Percentiles rank a stretch among this genome's conserved stretches.
Evolutionary conservation across 2,888 invertebrate species (phyloP).

Genomic region (Meiosimyza decipiens): DNA sequence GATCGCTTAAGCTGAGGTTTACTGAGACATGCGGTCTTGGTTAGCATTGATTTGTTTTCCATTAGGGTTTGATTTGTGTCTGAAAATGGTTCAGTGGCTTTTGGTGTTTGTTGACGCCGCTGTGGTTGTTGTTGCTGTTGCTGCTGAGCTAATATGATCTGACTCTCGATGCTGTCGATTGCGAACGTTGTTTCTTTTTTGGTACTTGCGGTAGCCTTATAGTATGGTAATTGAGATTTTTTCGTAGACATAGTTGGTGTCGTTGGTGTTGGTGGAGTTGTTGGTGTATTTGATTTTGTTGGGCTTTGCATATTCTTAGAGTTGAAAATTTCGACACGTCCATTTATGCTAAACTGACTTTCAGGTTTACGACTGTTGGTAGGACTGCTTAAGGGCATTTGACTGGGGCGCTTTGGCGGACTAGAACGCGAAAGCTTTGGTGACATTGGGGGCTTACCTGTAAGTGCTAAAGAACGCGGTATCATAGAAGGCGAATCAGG

Average conservation of each 20-base stretch:
- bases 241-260: conserved; percentile 42
- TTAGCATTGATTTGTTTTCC: conserved; percentile 37
- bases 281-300: conserved; percentile 12
- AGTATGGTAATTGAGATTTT: conserved; percentile 46
- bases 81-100: conserved; percentile 37
- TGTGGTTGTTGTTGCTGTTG: conserved; percentile 32
- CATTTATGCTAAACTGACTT: conserved; percentile 59
- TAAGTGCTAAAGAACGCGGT: conserved; percentile 51
- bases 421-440: conserved; percentile 39
- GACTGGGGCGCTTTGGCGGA: conserved; percentile 6
- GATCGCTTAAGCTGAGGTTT: conserved; percentile 38
- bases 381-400: conserved; percentile 41
- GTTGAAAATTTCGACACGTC: conserved; percentile 63
- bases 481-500: conserved; percentile 49
- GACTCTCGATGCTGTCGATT: conserved; percentile 30
- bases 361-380: conserved; percentile 43
- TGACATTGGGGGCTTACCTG: conserved; percentile 51
- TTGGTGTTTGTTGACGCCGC: conserved; percentile 30
- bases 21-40: conserved; percentile 37
- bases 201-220: conserved; percentile 17
- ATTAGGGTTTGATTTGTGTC: conserved; percentile 34
- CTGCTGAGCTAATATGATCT: conserved; percentile 35
- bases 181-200: conserved; percentile 14
- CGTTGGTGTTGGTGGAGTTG: conserved; percentile 52
- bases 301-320: conserved; percentile 54